Evolutionary conservation across 2,888 invertebrate genomes (phyloP).

Genomic region (Nomada flava): DNA sequence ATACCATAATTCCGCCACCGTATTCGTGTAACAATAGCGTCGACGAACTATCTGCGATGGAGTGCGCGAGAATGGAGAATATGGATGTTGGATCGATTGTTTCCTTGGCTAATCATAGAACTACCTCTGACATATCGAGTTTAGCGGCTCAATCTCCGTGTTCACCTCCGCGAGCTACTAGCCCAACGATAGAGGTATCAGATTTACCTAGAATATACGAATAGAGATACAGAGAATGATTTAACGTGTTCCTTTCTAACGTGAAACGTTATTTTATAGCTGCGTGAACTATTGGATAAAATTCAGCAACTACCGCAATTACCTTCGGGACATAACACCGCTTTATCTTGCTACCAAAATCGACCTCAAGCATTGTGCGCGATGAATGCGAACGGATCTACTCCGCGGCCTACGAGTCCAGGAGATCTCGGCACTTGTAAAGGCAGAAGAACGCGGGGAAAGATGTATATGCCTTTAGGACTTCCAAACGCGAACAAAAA

Average conservation of each 20-base stretch:
- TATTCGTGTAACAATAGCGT: conserved; percentile 92
- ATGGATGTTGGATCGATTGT: conserved; percentile 79
- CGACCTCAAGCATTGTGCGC: conserved; percentile 77
- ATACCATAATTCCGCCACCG: conserved; percentile 93
- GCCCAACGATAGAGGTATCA: conserved; percentile 90
- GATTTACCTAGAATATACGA: neutral
- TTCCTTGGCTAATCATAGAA: conserved; percentile 85
- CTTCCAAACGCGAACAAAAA: conserved; percentile 77
- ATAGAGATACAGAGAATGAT: neutral
- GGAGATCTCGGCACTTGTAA: conserved; percentile 77
- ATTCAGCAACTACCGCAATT: conserved; percentile 88
- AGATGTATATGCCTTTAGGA: conserved; percentile 85
- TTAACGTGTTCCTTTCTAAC: neutral
- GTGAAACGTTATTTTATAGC: conserved; percentile 63
- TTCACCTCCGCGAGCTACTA: conserved; percentile 93
- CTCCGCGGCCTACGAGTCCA: conserved; percentile 76
- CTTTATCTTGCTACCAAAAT: conserved; percentile 70
- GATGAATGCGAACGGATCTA: conserved; percentile 70
- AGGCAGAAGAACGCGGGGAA: conserved; percentile 80
- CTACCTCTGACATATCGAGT: conserved; percentile 89
- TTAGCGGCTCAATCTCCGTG: conserved; percentile 89
- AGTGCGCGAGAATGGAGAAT: conserved; percentile 78
- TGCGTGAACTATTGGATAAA: conserved; percentile 89
- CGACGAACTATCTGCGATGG: conserved; percentile 85
- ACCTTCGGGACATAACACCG: conserved; percentile 75